Conservation (phyloP, 2,888 invertebrate species). For the Sympetrum striolatum region DNA sequence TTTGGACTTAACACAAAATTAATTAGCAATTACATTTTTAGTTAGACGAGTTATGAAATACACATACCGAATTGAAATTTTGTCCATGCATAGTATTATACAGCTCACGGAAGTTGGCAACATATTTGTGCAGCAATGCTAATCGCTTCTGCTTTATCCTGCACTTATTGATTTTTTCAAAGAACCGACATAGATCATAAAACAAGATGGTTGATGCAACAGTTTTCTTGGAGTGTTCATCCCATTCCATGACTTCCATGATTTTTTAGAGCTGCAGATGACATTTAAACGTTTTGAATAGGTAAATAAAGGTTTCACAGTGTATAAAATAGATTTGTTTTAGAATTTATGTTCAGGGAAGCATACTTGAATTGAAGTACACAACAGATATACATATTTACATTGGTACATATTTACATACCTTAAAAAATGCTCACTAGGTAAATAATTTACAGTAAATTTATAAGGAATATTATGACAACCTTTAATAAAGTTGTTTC, state of each 20-base stretch:
- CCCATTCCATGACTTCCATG: not conserved
- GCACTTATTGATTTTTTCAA: constrained; percentile 67
- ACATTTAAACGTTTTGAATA: not conserved
- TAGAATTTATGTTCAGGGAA: no score
- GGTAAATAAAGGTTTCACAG: no score
- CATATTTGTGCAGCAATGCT: constrained; percentile 61
- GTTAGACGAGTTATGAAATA: not conserved
- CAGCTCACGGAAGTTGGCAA: constrained; percentile 61
- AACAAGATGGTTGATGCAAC: constrained; percentile 55
- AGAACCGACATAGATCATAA: constrained; percentile 65
- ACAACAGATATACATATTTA: no score
- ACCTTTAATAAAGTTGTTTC: no score
- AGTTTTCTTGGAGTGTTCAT: not conserved
- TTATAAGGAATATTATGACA: no score
- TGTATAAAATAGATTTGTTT: no score
- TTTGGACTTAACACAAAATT: not conserved
- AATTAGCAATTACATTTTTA: not conserved
- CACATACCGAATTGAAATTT: constrained; percentile 4
- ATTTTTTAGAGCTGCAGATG: not conserved
- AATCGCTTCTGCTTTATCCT: constrained; percentile 61
- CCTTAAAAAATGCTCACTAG: no score
- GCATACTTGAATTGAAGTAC: no score
- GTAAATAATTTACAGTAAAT: no score
- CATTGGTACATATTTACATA: no score
- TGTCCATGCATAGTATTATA: constrained; percentile 46